These are phyloP conservation scores for Diarsia dahlii DNA, from an alignment of 2,888 invertebrate species.

Conservation along the genomic window DNA sequence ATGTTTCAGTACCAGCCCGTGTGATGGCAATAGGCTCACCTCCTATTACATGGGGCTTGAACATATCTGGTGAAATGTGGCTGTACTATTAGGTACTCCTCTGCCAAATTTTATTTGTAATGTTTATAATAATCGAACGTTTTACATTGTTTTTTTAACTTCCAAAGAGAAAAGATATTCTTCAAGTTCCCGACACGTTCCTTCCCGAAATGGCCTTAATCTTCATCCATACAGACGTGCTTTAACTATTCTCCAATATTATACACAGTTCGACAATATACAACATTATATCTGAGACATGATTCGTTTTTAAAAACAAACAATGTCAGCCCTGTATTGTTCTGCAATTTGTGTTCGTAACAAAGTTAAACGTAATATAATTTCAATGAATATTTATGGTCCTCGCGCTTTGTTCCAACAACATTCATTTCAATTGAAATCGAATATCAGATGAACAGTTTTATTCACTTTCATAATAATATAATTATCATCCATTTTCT, in stretches of 20 bases:
- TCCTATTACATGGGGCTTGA: neutral
- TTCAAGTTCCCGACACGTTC: neutral
- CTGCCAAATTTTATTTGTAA: neutral
- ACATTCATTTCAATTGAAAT: conserved; percentile 35
- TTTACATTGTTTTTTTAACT: neutral
- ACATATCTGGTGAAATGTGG: neutral
- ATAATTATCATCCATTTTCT: conserved; percentile 21
- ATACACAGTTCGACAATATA: neutral
- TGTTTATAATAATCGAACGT: neutral
- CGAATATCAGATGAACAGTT: conserved; percentile 20
- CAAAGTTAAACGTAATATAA: conserved; percentile 15
- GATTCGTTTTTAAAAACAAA: conserved; percentile 7
- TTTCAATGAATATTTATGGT: conserved; percentile 24
- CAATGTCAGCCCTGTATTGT: conserved; percentile 9
- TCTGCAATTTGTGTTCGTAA: conserved; percentile 17
- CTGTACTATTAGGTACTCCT: neutral
- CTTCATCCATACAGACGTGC: neutral
- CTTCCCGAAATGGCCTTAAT: neutral
- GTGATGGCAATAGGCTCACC: neutral
- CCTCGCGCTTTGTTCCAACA: conserved; percentile 9
- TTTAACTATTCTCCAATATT: neutral
- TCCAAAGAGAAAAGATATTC: neutral
- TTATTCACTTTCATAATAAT: conserved; percentile 4
- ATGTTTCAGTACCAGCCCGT: neutral
- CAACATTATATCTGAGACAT: neutral